Base-by-base conservation (phyloP, 1,140 invertebrate genomes). In the Tetranychus urticae region DNA sequence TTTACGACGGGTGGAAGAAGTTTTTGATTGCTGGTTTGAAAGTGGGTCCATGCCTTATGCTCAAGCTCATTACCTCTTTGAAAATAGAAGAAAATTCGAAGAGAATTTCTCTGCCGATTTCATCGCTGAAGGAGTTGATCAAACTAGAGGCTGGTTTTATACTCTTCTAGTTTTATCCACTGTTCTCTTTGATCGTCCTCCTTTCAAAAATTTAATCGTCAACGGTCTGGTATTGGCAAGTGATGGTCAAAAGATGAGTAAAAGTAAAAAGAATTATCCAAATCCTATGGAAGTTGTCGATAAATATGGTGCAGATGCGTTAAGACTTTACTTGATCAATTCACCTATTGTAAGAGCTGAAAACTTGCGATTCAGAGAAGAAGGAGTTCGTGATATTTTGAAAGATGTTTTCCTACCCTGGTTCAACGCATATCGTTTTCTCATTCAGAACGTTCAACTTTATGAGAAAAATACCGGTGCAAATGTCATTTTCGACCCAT, bases 1-100 rank as follows among this genome's bases (percentile, higher is more conserved):
- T 13, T 72, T 99, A 14, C 80, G 77, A 62, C 78, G 96, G 62
- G 81, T 98, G 34, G 70, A 82, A 4, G 92, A 98, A 74, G 96
- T 99, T 0, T 99, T 99, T 76, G 96, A 99, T 74, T 99, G 96
- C 71, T 99, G 96, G 96, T 99, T 99, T 75, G 96, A 99, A 72
- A 96, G 90, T 23, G 96, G 94, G 6, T 91, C 89, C 4, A 99
- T 99, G 96, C 96, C 96, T 3, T 77, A 77, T 63, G 76, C 75
- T 37, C 76, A 77, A 65, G 78, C 81, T 63, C 96, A 99, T 75
- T 99, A 91, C 75, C 96, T 96, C 7, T 93, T 92, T 75, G 87
- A 98, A 71, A 83, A 85, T 66, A 77, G 77, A 61, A 85, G 88
- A 70, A 82, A 89, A 56, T 99, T 99, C 75, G 84, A 93, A 67